Conservation (phyloP, 2,113 vertebrate genomes). For the Uria aalge region DNA sequence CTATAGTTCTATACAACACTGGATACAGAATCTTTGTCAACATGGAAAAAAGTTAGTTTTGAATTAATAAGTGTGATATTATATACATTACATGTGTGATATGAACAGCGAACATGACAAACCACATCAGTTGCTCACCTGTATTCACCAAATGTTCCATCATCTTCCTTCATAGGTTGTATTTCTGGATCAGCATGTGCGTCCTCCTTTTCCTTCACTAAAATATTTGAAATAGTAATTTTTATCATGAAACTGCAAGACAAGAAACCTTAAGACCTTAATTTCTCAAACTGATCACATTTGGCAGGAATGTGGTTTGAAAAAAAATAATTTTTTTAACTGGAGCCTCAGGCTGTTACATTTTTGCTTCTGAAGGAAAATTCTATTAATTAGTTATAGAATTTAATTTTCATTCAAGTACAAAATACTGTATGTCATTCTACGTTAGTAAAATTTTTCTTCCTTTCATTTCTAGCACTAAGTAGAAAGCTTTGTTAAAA, state of each 20-base stretch:
- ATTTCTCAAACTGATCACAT: not conserved
- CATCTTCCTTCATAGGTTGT: slow-evolving; percentile 99
- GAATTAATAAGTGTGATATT: not conserved
- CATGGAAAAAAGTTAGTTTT: not conserved
- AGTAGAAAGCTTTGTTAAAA: not conserved
- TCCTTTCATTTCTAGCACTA: not conserved
- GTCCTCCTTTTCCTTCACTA: slow-evolving; percentile 98
- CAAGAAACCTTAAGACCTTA: not conserved
- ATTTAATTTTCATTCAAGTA: not conserved
- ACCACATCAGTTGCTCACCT: slow-evolving; percentile 81
- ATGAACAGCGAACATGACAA: not conserved
- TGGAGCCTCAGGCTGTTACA: not conserved
- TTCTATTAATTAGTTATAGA: not conserved
- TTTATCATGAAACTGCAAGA: not conserved
- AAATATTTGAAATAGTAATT: slow-evolving; percentile 36
- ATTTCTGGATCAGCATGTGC: slow-evolving; percentile 98
- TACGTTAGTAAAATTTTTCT: not conserved
- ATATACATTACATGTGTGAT: not conserved
- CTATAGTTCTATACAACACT: not conserved
- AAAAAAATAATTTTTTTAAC: not conserved
- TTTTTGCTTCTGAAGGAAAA: not conserved
- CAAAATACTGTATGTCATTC: not conserved
- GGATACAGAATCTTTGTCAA: not conserved
- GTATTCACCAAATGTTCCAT: slow-evolving; percentile 98
- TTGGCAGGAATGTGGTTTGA: not conserved